Percentiles rank a stretch among this genome's conserved stretches.
Evolutionary conservation across 1,140 invertebrate species (phyloP).

Genomic region (Calycopis cecrops): DNA sequence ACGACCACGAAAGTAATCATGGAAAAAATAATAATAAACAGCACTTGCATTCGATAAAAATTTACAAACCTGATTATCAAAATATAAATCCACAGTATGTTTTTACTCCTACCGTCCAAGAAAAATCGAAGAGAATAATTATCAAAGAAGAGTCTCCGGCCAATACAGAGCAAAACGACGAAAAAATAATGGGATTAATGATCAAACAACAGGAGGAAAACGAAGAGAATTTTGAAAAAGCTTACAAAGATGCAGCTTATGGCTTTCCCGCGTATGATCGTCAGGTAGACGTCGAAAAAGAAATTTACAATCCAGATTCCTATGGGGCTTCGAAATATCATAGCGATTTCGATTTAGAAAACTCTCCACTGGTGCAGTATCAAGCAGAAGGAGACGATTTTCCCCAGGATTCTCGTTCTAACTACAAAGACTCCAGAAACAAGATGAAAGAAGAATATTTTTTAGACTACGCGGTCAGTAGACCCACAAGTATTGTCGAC

Average conservation of each 20-base stretch:
- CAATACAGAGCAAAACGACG: constrained; percentile 35
- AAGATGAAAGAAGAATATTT: constrained; percentile 56
- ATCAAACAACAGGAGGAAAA: constrained; percentile 51
- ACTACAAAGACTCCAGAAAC: constrained; percentile 54
- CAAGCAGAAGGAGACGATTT: constrained; percentile 48
- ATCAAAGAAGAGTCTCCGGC: constrained; percentile 55
- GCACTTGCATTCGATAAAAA: constrained; percentile 12
- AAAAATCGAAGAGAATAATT: constrained; percentile 48
- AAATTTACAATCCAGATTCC: constrained; percentile 55
- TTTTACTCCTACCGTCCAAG: constrained; percentile 33
- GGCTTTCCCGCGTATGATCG: constrained; percentile 57
- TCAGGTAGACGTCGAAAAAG: constrained; percentile 44
- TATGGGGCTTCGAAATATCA: constrained; percentile 45
- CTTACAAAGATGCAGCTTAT: constrained; percentile 60
- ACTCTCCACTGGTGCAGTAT: constrained; percentile 52
- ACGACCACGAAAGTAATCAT: constrained; percentile 18
- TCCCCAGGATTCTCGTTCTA: constrained; percentile 43
- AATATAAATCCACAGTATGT: constrained; percentile 25
- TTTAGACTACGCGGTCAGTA: constrained; percentile 49
- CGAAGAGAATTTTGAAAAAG: constrained; percentile 68
- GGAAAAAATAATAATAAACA: constrained; percentile 19
- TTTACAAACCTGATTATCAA: constrained; percentile 22
- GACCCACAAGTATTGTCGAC: constrained; percentile 47
- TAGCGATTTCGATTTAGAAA: constrained; percentile 39
- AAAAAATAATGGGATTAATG: constrained; percentile 51